Base-by-base conservation (phyloP, 2,888 invertebrate genomes). In the Molanna angustata region DNA sequence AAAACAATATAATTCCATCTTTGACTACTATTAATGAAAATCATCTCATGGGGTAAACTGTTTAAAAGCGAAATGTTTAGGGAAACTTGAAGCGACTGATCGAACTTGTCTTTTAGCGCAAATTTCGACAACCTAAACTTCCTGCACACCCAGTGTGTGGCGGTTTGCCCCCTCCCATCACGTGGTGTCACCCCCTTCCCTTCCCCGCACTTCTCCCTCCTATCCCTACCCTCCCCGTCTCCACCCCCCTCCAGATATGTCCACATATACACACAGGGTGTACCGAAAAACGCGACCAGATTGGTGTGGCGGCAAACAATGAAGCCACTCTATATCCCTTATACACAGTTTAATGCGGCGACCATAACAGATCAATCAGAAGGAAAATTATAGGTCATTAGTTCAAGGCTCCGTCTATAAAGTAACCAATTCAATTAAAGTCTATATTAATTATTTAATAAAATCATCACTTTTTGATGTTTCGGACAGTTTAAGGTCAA, bases 211-310 rank as follows among this genome's bases (percentile, higher is more conserved):
- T n/a, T n/a, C 44, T 27, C 13, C 18, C n/a, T 18, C n/a, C 37
- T 17, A 35, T 17, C 37, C 47, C 18, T 16, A 37, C 33, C 47
- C 47, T 33, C 47, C n/a, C n/a, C n/a, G 45, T 45, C 33, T 45
- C 45, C 19, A 27, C 27, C 27, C 27, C 9, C 27, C 27, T 27
- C 9, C 27, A n/a, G 27, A 27, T 27, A 27, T 27, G 27, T 27
- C 11, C 27, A 27, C 27, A 11, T 27, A 27, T 27, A 27, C 4
- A 46, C 35, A 46, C 35, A 32, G 37, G n/a, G 35, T 35, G 21
- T 19, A n/a, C n/a, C 13, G 22, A 47, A 40, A 47, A 47, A 37
- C 37, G 37, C 47, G 20, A 17, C 21, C 47, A 16, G 47, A 39
- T 47, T 21, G 47, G 11, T 16, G 22, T 4, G 21, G 33, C 45